A percentile compares a stretch with the other conserved stretches of the same genome.
Conservation (phyloP, 2,888 invertebrate species). For the Tachystola acroxantha region DNA sequence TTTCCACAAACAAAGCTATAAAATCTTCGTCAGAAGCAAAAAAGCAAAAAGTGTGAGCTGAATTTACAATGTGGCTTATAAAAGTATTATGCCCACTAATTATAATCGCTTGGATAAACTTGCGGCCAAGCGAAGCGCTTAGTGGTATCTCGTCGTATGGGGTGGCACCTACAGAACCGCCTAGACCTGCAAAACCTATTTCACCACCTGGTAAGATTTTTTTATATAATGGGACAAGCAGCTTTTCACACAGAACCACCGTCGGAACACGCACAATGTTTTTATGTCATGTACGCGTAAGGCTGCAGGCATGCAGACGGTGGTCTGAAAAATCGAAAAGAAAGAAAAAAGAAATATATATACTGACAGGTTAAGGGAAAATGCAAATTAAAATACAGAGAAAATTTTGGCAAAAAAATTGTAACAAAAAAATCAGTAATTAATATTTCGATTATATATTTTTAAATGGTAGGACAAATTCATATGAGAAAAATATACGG, state of each 20-base stretch:
- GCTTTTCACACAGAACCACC: background rate
- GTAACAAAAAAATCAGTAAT: too few species aligned
- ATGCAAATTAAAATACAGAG: too few species aligned
- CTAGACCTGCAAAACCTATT: background rate
- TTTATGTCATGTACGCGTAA: background rate
- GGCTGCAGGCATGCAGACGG: background rate
- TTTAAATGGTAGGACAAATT: too few species aligned
- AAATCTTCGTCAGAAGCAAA: background rate
- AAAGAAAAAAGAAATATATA: too few species aligned
- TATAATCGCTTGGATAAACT: background rate
- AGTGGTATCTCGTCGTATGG: constrained; percentile 9
- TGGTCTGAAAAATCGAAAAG: too few species aligned
- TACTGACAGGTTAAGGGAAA: too few species aligned
- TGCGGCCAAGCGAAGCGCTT: constrained; percentile 9
- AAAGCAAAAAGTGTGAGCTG: too few species aligned
- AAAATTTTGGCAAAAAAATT: too few species aligned
- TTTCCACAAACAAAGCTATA: constrained; percentile 2
- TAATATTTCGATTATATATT: too few species aligned
- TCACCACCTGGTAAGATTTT: background rate
- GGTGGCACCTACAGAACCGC: background rate
- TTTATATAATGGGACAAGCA: background rate
- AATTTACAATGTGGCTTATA: too few species aligned
- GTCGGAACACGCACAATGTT: background rate
- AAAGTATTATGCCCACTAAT: too few species aligned
- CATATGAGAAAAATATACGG: too few species aligned